Conservation (phyloP, 2,888 invertebrate genomes). For the Lepidochrysops patricia region DNA sequence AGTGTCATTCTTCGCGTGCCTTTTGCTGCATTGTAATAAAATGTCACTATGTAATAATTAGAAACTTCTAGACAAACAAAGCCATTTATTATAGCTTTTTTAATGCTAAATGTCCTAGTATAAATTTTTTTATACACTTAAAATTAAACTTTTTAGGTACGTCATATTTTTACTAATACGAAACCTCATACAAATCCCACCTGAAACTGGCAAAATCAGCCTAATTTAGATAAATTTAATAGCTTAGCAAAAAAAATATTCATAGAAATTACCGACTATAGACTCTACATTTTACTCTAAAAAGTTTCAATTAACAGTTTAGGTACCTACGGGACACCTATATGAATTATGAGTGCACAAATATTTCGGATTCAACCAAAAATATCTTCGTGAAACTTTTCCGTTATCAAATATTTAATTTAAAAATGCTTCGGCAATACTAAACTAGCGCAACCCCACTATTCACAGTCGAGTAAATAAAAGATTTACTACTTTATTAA, state of each 20-base stretch:
- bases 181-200: no score
- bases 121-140: background rate
- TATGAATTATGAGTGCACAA: background rate
- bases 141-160: no score
- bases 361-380: background rate
- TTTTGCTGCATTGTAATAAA: background rate
- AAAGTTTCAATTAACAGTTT: background rate
- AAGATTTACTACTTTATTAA: conserved; percentile 3
- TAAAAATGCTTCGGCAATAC: background rate
- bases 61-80: background rate
- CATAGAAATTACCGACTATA: background rate
- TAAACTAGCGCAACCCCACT: background rate
- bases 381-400: background rate
- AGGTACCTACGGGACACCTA: no score
- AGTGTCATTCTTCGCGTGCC: conserved; percentile 7
- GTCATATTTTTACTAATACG: no score
- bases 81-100: background rate
- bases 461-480: background rate
- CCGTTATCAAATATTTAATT: background rate
- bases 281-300: background rate
- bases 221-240: no score
- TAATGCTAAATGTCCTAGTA: background rate
- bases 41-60: background rate
- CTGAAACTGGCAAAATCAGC: no score
- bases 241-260: no score